These are phyloP conservation scores for Eulimnadia texana DNA, from an alignment of 1,140 invertebrate species.

Conservation along the genomic window DNA sequence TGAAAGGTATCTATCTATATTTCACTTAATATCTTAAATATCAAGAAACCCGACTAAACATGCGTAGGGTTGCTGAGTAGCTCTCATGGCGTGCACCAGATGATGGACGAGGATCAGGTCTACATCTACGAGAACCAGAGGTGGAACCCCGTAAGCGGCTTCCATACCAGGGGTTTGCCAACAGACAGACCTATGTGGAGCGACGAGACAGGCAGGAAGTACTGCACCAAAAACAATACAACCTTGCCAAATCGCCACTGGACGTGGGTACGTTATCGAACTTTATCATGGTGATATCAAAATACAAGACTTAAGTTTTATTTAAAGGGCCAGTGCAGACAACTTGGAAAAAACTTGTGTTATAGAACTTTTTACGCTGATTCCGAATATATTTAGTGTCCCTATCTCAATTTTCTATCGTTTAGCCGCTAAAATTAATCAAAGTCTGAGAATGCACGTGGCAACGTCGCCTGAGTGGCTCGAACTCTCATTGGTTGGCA, in stretches of 20 bases:
- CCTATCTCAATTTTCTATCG: too few relatives aligned
- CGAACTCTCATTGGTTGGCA: too few relatives aligned
- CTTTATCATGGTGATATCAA: too few relatives aligned
- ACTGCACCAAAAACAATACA: constrained; percentile 65
- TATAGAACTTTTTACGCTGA: too few relatives aligned
- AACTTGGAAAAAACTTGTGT: too few relatives aligned
- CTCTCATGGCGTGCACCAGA: constrained; percentile 52
- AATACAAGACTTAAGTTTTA: constrained; percentile 3
- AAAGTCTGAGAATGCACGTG: too few relatives aligned
- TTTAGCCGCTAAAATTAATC: too few relatives aligned
- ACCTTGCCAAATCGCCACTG: constrained; percentile 71
- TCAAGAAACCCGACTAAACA: too few relatives aligned
- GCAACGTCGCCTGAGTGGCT: too few relatives aligned
- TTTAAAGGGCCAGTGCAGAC: too few relatives aligned
- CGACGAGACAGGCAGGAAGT: constrained; percentile 62
- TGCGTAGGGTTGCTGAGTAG: constrained; percentile 43
- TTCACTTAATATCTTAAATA: too few relatives aligned
- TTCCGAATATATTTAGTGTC: too few relatives aligned
- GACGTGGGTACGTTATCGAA: constrained; percentile 85
- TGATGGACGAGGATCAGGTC: constrained; percentile 33
- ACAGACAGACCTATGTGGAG: constrained; percentile 68
- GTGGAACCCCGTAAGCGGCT: constrained; percentile 79
- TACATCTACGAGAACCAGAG: constrained; percentile 30
- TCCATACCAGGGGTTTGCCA: constrained; percentile 64
- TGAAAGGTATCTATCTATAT: constrained; percentile 53